phyloP scores from a whole-genome alignment of 2,113 vertebrate species.

The Terrapene triunguis region DNA sequence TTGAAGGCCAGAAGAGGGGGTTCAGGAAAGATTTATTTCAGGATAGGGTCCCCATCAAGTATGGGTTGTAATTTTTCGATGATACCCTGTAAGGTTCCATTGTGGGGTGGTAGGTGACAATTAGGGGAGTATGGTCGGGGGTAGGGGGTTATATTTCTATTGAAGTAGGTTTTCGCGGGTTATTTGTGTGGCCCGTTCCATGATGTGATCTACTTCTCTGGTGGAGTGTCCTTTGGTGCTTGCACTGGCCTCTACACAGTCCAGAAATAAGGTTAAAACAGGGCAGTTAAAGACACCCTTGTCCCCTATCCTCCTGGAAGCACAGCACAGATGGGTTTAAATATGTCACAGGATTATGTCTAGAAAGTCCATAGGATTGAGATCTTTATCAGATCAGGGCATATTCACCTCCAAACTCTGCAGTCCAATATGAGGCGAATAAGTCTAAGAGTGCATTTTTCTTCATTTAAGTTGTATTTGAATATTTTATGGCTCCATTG shows the following conservation, averaged over 20 bases:
- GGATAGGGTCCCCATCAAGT: background rate
- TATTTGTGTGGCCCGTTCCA: background rate
- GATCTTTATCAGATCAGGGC: background rate
- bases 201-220: background rate
- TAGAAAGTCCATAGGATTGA: background rate
- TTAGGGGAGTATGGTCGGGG: background rate
- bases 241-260: background rate
- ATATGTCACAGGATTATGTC: conserved; percentile 23
- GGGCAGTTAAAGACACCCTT: background rate
- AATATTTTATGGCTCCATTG: background rate
- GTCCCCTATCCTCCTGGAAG: background rate
- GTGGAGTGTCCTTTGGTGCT: background rate
- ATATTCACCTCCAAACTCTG: background rate
- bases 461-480: background rate
- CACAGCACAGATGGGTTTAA: conserved; percentile 49
- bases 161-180: background rate
- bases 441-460: background rate
- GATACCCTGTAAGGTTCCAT: background rate
- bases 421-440: background rate
- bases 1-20: background rate
- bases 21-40: background rate
- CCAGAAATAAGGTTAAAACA: background rate
- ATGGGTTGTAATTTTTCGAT: background rate
- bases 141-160: background rate
- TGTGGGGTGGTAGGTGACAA: background rate